Percentiles rank a stretch among this genome's conserved stretches.
These are phyloP conservation scores for Calameuta filiformis DNA, from an alignment of 2,888 invertebrate species.

Conservation along the genomic window DNA sequence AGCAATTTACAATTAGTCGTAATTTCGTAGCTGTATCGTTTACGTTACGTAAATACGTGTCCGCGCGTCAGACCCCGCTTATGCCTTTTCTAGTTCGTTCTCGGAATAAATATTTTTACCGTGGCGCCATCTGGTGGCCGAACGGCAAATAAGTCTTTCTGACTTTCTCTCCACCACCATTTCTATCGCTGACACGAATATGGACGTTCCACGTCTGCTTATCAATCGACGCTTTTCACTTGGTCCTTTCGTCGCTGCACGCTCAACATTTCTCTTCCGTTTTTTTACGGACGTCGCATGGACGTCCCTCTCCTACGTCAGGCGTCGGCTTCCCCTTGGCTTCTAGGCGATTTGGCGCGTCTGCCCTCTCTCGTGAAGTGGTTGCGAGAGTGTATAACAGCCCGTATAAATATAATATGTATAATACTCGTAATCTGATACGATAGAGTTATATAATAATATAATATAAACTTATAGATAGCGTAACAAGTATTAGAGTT, in stretches of 20 bases:
- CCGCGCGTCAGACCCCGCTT: too few relatives aligned
- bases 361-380: neutral
- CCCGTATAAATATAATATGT: constrained; percentile 60
- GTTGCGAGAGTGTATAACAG: constrained; percentile 45
- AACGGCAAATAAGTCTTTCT: too few relatives aligned
- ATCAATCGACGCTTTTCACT: constrained; percentile 7
- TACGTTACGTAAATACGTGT: too few relatives aligned
- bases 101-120: too few relatives aligned
- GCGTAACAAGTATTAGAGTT: constrained; percentile 61
- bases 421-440: constrained; percentile 54
- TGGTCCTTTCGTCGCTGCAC: constrained; percentile 2
- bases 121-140: too few relatives aligned
- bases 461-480: constrained; percentile 62
- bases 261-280: neutral
- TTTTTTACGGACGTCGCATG: too few relatives aligned
- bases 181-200: too few relatives aligned
- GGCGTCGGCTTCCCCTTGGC: neutral
- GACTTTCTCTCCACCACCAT: too few relatives aligned
- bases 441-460: constrained; percentile 57
- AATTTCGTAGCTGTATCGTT: too few relatives aligned
- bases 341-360: neutral
- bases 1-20: too few relatives aligned
- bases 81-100: too few relatives aligned
- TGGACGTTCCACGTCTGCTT: too few relatives aligned
- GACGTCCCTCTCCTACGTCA: neutral